Percentiles rank a stretch among this genome's conserved stretches.
Evolutionary conservation across 2,888 invertebrate species (phyloP).

Genomic region (Nomada lathburiana): DNA sequence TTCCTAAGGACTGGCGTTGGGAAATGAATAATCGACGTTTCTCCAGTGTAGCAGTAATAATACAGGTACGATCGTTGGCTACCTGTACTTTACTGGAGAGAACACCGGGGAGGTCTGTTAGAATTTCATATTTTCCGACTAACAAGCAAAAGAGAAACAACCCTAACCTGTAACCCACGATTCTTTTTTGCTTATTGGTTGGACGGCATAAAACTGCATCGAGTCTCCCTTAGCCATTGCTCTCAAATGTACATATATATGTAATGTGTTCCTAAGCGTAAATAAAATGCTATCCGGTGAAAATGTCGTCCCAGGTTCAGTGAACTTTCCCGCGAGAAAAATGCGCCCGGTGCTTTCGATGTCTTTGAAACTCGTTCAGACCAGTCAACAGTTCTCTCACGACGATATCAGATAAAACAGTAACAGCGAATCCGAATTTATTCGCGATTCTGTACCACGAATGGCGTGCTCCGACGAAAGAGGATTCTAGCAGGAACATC

Average conservation of each 20-base stretch:
- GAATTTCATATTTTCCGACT: too few species aligned
- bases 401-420: constrained; percentile 14
- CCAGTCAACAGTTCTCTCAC: neutral
- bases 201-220: too few species aligned
- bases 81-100: too few species aligned
- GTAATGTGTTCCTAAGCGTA: neutral
- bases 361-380: neutral
- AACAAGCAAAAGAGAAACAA: too few species aligned
- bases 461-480: constrained; percentile 22
- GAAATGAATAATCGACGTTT: too few species aligned
- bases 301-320: neutral
- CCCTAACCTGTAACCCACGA: too few species aligned
- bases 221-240: too few species aligned
- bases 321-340: constrained; percentile 3
- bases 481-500: constrained; percentile 39
- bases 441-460: constrained; percentile 50
- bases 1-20: too few species aligned
- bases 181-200: too few species aligned
- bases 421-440: constrained; percentile 56
- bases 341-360: constrained; percentile 4
- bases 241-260: neutral
- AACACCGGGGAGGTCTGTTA: too few species aligned
- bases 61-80: too few species aligned
- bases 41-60: too few species aligned
- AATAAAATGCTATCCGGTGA: neutral